phyloP scores from a whole-genome alignment of 2,888 invertebrate species.

The Luperina testacea region DNA sequence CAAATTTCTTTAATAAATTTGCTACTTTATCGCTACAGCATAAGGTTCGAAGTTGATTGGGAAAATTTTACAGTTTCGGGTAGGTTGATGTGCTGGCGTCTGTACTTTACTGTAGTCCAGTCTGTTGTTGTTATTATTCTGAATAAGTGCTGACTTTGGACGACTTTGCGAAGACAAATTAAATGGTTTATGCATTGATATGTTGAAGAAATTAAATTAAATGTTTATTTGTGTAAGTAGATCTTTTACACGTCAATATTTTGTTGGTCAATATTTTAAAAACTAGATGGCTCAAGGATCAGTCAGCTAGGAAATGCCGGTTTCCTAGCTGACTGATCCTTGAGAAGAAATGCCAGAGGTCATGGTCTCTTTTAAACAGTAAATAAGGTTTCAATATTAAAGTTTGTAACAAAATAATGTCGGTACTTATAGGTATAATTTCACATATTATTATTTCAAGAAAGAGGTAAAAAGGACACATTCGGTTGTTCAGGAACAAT shows the following conservation, averaged over 20 bases:
- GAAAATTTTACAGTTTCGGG: too few species aligned
- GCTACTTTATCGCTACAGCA: too few species aligned
- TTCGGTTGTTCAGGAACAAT: conserved; percentile 94
- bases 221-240: too few species aligned
- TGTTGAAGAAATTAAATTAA: neutral
- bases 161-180: conserved; percentile 10
- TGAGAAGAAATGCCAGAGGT: too few species aligned
- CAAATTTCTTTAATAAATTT: too few species aligned
- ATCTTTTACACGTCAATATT: too few species aligned
- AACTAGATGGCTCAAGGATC: too few species aligned
- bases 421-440: conserved; percentile 80
- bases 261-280: too few species aligned
- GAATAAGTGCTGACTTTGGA: conserved; percentile 14
- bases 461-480: conserved; percentile 93
- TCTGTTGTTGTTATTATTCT: neutral
- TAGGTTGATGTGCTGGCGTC: too few species aligned
- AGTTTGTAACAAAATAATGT: neutral
- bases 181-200: neutral
- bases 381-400: neutral
- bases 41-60: too few species aligned
- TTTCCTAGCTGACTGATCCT: too few species aligned
- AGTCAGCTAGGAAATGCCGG: too few species aligned
- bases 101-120: neutral
- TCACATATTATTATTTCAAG: conserved; percentile 93
- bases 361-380: neutral